These are phyloP conservation scores for Brachylomia viminalis DNA, from an alignment of 2,888 invertebrate species.

Conservation along the genomic window DNA sequence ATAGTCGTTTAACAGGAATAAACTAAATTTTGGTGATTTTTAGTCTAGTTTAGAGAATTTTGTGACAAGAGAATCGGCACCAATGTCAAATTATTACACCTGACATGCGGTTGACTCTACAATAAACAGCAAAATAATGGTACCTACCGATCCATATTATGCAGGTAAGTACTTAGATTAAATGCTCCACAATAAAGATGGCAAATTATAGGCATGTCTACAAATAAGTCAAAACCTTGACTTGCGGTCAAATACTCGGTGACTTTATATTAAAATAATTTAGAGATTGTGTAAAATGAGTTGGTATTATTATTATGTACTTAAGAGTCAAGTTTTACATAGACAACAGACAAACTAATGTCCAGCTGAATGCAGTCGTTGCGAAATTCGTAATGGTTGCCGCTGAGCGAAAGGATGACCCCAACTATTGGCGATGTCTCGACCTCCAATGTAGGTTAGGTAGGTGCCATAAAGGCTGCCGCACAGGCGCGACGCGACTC, in stretches of 20 bases:
- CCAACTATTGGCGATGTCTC: slow-evolving; percentile 68
- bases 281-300: slow-evolving; percentile 50
- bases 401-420: slow-evolving; percentile 76
- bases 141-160: no score
- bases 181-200: slow-evolving; percentile 4
- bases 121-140: no score
- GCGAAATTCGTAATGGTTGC: slow-evolving; percentile 69
- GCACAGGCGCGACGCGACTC: no score
- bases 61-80: no score
- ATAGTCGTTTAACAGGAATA: no score
- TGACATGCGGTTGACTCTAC: no score
- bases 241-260: slow-evolving; percentile 41
- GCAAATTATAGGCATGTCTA: slow-evolving; percentile 14
- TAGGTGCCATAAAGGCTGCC: no score
- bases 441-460: slow-evolving; percentile 65
- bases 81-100: neutral
- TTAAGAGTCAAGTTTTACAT: slow-evolving; percentile 25
- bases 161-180: neutral
- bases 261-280: slow-evolving; percentile 48
- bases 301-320: slow-evolving; percentile 31
- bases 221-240: slow-evolving; percentile 52
- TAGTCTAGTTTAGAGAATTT: no score
- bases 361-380: slow-evolving; percentile 60
- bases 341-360: slow-evolving; percentile 48
- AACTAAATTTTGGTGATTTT: no score